phyloP scores from a whole-genome alignment of 2,113 vertebrate species.

The Desmodus rotundus region DNA sequence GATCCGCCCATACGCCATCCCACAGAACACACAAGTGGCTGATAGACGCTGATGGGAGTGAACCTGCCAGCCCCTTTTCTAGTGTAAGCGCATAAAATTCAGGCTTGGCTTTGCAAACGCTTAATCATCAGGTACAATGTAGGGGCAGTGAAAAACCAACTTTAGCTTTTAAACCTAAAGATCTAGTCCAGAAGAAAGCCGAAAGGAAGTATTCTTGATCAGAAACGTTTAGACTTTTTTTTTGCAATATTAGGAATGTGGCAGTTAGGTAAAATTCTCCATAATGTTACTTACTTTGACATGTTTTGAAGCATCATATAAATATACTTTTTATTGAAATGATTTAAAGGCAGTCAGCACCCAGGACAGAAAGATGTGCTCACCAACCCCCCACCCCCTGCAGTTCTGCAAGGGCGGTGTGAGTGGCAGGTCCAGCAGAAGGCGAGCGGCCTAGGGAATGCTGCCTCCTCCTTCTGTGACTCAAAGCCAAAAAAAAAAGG shows the following conservation, averaged over 20 bases:
- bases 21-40: not conserved
- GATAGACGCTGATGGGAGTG: not conserved
- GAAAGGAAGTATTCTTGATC: not conserved
- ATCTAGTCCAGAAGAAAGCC: not conserved
- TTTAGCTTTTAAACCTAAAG: not conserved
- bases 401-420: not conserved
- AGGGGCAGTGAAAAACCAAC: not conserved
- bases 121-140: not conserved
- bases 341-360: not conserved
- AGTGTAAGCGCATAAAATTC: not conserved
- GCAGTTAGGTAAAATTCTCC: not conserved
- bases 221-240: not conserved
- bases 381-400: not conserved
- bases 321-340: not conserved
- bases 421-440: not conserved
- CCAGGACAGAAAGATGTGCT: not conserved
- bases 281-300: not conserved
- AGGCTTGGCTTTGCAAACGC: not conserved
- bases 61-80: not conserved
- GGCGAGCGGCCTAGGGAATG: not conserved
- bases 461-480: not conserved
- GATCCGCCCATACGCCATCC: not conserved
- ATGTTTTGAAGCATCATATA: not conserved
- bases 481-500: constrained; percentile 35
- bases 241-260: not conserved